These are phyloP conservation scores for Yponomeuta plumbellus DNA, from an alignment of 2,888 invertebrate genomes.

Conservation along the genomic window DNA sequence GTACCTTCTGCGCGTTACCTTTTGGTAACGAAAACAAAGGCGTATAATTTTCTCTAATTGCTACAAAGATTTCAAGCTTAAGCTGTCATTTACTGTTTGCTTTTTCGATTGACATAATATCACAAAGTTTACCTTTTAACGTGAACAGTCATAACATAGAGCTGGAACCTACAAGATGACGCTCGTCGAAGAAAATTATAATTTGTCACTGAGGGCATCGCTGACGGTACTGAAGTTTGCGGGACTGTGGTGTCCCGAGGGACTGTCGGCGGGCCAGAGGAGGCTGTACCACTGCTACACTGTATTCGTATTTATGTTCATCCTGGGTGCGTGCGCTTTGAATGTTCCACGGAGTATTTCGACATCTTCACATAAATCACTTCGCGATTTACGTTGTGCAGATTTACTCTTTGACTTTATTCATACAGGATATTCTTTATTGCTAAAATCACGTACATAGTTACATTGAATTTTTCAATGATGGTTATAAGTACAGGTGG, in stretches of 20 bases:
- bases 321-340: slow-evolving; percentile 46
- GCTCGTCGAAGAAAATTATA: slow-evolving; percentile 45
- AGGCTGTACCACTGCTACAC: slow-evolving; percentile 33
- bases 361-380: neutral
- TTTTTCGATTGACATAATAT: too few relatives aligned
- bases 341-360: neutral
- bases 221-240: slow-evolving; percentile 45
- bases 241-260: slow-evolving; percentile 58
- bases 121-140: too few relatives aligned
- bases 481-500: too few relatives aligned
- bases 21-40: too few relatives aligned
- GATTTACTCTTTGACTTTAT: neutral
- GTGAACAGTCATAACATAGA: too few relatives aligned
- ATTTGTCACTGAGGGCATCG: slow-evolving; percentile 45
- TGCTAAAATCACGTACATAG: too few relatives aligned
- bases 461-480: neutral
- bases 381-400: neutral
- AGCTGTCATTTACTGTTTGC: too few relatives aligned
- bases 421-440: too few relatives aligned
- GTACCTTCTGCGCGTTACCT: too few relatives aligned
- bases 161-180: slow-evolving; percentile 32
- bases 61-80: too few relatives aligned
- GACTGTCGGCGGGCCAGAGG: slow-evolving; percentile 27
- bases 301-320: slow-evolving; percentile 49
- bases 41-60: too few relatives aligned